A percentile compares a stretch with the other conserved stretches of the same genome.
Conservation (phyloP, 2,797 vertebrate species). For the Ceryle rudis region DNA sequence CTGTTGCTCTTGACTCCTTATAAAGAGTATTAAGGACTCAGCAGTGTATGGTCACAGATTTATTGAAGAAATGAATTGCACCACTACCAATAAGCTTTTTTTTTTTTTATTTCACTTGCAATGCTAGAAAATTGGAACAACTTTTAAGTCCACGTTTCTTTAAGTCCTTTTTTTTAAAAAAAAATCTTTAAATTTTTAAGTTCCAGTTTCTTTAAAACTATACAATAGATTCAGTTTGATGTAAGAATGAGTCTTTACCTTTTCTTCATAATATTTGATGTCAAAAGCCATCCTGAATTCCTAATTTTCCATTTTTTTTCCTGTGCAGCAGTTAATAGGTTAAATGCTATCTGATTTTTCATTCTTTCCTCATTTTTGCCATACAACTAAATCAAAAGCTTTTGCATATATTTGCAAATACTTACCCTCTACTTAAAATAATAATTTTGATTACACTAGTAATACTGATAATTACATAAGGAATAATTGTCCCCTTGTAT, state of each 20-base stretch:
- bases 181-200: neutral
- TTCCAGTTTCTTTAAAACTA: neutral
- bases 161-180: too few species aligned
- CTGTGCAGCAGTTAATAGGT: neutral
- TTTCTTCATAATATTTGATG: neutral
- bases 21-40: neutral
- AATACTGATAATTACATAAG: neutral
- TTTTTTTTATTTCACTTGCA: neutral
- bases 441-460: neutral
- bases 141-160: neutral
- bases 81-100: neutral
- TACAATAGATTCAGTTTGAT: neutral
- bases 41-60: neutral
- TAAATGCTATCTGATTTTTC: neutral
- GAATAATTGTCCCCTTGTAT: neutral
- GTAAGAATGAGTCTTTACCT: neutral
- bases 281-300: neutral
- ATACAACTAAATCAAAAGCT: neutral
- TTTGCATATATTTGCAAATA: neutral
- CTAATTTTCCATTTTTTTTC: neutral
- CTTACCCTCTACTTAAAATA: neutral
- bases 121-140: neutral
- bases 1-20: neutral
- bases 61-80: neutral
- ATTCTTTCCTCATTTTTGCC: neutral